These are phyloP conservation scores for Echiichthys vipera DNA, from an alignment of 2,797 vertebrate species.

Conservation along the genomic window DNA sequence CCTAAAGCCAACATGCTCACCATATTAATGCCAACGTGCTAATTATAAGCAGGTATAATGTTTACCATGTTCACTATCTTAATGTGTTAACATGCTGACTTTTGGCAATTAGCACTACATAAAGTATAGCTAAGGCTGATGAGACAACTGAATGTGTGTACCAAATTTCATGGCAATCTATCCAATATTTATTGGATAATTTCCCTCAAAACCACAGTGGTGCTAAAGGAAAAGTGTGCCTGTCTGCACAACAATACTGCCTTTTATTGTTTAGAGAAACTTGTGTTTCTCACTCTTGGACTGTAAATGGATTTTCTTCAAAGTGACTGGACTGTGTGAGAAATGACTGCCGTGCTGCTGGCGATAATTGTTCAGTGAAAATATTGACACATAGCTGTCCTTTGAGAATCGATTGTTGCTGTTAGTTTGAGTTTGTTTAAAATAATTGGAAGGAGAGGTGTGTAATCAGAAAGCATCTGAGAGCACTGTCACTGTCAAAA, in stretches of 20 bases:
- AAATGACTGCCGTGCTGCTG: slow-evolving; percentile 12
- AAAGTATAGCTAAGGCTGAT: no score
- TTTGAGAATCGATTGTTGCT: slow-evolving; percentile 14
- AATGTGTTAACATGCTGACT: background rate
- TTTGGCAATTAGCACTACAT: background rate
- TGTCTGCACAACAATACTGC: background rate
- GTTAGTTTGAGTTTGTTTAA: slow-evolving; percentile 30
- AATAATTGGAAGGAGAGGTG: slow-evolving; percentile 47
- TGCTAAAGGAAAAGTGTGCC: background rate
- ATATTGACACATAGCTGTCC: slow-evolving; percentile 29
- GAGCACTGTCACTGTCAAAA: slow-evolving; percentile 26
- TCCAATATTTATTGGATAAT: background rate
- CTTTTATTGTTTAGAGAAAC: background rate
- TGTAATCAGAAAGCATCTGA: slow-evolving; percentile 12
- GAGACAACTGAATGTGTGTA: no score
- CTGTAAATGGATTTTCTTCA: slow-evolving; percentile 29
- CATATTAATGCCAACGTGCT: no score
- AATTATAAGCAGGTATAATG: background rate
- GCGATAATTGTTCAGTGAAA: slow-evolving; percentile 29
- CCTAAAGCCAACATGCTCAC: no score
- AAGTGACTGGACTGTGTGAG: slow-evolving; percentile 8
- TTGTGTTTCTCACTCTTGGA: slow-evolving; percentile 5
- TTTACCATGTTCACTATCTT: no score
- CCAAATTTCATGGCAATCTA: background rate
- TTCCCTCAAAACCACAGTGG: background rate